These are phyloP conservation scores for Galaxea fascicularis DNA, from an alignment of 92 coral and sea anemone genomes.

Conservation along the genomic window DNA sequence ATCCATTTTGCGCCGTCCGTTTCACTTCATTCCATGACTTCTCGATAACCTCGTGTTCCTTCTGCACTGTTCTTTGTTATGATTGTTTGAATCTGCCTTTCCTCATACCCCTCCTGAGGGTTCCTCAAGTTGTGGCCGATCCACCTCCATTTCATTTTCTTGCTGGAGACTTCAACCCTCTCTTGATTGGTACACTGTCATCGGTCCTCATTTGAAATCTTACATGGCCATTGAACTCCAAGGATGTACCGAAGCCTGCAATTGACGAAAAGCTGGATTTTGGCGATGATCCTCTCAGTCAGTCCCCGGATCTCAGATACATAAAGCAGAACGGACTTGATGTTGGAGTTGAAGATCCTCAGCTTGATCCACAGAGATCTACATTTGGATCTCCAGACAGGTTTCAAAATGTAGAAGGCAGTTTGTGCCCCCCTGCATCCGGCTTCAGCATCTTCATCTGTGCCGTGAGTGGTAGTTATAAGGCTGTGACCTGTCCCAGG, in stretches of 20 bases:
- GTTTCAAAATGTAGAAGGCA: constrained; percentile 22
- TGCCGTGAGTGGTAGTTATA: constrained; percentile 19
- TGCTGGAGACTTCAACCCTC: not conserved
- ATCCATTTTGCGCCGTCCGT: no score
- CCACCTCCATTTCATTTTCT: not conserved
- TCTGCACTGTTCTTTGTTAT: not conserved
- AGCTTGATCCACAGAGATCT: constrained; percentile 31
- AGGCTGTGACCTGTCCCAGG: not conserved
- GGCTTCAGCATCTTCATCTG: constrained; percentile 23
- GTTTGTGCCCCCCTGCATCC: constrained; percentile 25
- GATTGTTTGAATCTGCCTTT: not conserved
- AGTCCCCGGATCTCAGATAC: not conserved
- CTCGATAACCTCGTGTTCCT: not conserved
- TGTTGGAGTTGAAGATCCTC: not conserved
- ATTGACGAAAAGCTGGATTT: not conserved
- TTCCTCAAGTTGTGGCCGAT: constrained; percentile 8
- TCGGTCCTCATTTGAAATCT: not conserved
- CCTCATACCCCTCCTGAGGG: not conserved
- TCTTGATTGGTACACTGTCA: not conserved
- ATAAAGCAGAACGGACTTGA: not conserved
- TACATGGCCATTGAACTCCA: not conserved
- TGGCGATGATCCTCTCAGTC: not conserved
- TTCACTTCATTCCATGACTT: no score
- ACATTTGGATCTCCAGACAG: constrained; percentile 20
- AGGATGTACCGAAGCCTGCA: constrained; percentile 1